phyloP scores from a whole-genome alignment of 2,797 vertebrate species.

The Enteromius argenteus region DNA sequence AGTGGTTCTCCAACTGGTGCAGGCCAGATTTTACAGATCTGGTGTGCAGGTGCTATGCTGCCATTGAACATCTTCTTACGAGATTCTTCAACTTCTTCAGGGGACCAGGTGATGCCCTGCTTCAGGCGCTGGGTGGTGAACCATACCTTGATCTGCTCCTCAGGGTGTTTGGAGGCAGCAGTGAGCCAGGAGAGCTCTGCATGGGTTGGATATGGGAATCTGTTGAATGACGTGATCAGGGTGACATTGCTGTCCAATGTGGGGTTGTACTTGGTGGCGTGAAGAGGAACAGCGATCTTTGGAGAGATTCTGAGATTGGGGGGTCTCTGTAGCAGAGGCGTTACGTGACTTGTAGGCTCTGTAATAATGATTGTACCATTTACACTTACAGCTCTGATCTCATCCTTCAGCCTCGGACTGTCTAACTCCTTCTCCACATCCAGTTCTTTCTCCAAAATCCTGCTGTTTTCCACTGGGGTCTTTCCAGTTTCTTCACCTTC shows the following conservation, averaged over 20 bases:
- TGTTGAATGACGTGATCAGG: conserved; percentile 94
- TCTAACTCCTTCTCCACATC: conserved; percentile 78
- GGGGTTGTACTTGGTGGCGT: conserved; percentile 94
- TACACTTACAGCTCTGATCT: conserved; percentile 84
- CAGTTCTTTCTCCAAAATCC: conserved; percentile 73
- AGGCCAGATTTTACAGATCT: conserved; percentile 85
- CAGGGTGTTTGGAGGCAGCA: conserved; percentile 92
- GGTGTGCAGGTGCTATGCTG: conserved; percentile 88
- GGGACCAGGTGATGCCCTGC: conserved; percentile 98
- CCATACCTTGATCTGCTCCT: conserved; percentile 97
- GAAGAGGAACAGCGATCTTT: conserved; percentile 93
- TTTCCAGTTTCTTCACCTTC: conserved; percentile 78
- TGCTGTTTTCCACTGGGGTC: conserved; percentile 74
- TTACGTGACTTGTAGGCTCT: conserved; percentile 85
- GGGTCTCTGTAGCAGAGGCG: conserved; percentile 92
- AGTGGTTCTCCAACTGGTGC: conserved; percentile 77
- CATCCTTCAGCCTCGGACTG: conserved; percentile 77
- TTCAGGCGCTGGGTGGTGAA: conserved; percentile 96
- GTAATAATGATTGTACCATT: conserved; percentile 89
- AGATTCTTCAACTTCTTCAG: conserved; percentile 97
- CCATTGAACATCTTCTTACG: conserved; percentile 99
- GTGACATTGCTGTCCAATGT: conserved; percentile 90
- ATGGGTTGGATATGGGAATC: conserved; percentile 95
- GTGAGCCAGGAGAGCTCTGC: conserved; percentile 95
- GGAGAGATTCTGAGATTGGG: conserved; percentile 93